These are phyloP conservation scores for Steatornis caripensis DNA, from an alignment of 2,113 vertebrate species.

Conservation along the genomic window DNA sequence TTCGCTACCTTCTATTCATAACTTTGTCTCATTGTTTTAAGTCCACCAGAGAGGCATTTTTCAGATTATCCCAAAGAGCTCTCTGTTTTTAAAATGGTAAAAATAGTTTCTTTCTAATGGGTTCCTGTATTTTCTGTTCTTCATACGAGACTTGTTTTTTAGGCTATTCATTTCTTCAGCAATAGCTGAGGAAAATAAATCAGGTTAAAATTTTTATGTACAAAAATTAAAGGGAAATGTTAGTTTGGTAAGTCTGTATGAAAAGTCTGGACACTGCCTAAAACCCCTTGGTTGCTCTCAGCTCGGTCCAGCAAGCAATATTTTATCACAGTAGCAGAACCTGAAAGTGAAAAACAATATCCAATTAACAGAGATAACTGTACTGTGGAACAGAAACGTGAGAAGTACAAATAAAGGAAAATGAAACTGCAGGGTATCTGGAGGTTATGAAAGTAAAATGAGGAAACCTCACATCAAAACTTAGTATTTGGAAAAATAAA, in stretches of 20 bases:
- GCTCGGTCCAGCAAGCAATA: neutral
- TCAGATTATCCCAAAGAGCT: neutral
- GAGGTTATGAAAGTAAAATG: conserved; percentile 13
- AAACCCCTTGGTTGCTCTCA: neutral
- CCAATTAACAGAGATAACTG: conserved; percentile 36
- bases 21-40: neutral
- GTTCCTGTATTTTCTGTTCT: neutral
- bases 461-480: neutral
- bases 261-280: neutral
- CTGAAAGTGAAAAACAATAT: conserved; percentile 32
- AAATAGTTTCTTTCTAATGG: neutral
- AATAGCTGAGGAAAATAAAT: neutral
- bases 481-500: conserved; percentile 5
- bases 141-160: neutral
- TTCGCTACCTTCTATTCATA: neutral
- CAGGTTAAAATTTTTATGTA: neutral
- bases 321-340: conserved; percentile 5
- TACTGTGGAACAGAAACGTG: neutral
- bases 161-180: neutral
- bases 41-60: neutral
- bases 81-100: neutral
- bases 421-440: neutral
- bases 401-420: conserved; percentile 22
- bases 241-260: neutral
- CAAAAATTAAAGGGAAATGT: neutral